Evolutionary conservation across 2,797 vertebrate genomes (phyloP), one percentile per base, ranked within the genome.

Genomic region (Macropodus opercularis): DNA sequence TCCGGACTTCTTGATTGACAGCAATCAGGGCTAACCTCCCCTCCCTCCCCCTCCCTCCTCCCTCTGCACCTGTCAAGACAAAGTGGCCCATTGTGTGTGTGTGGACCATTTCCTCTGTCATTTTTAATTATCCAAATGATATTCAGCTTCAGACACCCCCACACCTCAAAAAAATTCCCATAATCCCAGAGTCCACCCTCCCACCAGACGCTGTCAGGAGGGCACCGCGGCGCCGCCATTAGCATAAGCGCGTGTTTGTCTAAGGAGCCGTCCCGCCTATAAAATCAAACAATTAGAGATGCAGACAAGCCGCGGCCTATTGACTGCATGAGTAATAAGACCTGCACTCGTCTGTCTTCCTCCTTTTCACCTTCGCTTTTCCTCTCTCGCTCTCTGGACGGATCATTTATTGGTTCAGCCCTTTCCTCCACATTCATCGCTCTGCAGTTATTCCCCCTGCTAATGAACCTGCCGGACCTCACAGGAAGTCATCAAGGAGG

Each of bases 111-210:
- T 96, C 94, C 94, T 94, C 95, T 96, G 95, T 98, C 96, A 94
- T 96, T 96, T 97, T 96, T 96, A 98, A 98, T 98, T 97, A 97
- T 98, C 95, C 96, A 96, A 98, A 97, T 96, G 92, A 96, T 97
- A 97, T 98, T 97, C 95, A 96, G 63, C 62, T 71, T 66, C 50
- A 51, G 50, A 55, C 48, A 9, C 17, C 13, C 27, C 22, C 2
- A 5, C 15, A 11, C 10, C 19, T 23, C 18, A 13, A 22, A 47
- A 52, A 52, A 63, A 13, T 48, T 74, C 82, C 67, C 74, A 80
- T 62, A 74, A 79, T 77, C 66, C 77, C 13, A 6, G 40, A 38
- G 35, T 62, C 77, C 72, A 23, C 21, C 50, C 51, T 46, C 60
- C 73, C 57, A 36, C n/a, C 69, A 94, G 95, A 94, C 92, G 29